Evolutionary conservation across 2,888 invertebrate genomes (phyloP).

Genomic region (Platerodrilus igneus): DNA sequence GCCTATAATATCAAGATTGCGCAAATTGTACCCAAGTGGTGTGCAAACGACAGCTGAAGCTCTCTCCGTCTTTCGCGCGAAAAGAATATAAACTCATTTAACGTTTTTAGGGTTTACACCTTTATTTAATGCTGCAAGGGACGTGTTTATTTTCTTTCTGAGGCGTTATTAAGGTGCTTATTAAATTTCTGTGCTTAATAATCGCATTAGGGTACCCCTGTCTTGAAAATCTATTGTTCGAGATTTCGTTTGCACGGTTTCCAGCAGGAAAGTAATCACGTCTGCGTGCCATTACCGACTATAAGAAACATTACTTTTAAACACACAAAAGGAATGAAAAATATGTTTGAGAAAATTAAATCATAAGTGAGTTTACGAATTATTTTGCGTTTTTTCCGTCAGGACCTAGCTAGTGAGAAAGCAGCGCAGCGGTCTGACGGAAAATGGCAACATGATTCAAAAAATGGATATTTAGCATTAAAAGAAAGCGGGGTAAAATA

Average conservation of each 20-base stretch:
- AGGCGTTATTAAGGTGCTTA: conserved; percentile 41
- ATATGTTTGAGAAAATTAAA: too few relatives aligned
- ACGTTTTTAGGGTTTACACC: conserved; percentile 45
- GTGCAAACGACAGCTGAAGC: conserved; percentile 36
- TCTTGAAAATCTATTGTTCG: conserved; percentile 36
- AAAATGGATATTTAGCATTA: too few relatives aligned
- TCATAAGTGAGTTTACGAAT: too few relatives aligned
- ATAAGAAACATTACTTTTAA: too few relatives aligned
- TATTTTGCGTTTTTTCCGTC: too few relatives aligned
- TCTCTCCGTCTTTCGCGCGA: conserved; percentile 27
- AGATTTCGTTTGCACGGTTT: conserved; percentile 33
- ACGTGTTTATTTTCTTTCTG: conserved; percentile 41
- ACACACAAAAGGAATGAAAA: too few relatives aligned
- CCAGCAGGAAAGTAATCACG: conserved; percentile 17
- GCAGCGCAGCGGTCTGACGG: too few relatives aligned
- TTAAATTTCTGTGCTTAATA: conserved; percentile 45
- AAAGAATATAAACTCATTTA: conserved; percentile 30
- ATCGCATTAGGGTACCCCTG: conserved; percentile 37
- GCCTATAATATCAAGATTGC: conserved; percentile 45
- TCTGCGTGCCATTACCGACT: too few relatives aligned
- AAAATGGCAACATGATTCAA: too few relatives aligned
- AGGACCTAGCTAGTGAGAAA: too few relatives aligned
- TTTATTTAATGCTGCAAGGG: conserved; percentile 43
- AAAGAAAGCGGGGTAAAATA: too few relatives aligned
- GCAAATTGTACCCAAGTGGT: conserved; percentile 41